Conservation (phyloP, 2,888 invertebrate genomes). For the Pemphredon lugubris region DNA sequence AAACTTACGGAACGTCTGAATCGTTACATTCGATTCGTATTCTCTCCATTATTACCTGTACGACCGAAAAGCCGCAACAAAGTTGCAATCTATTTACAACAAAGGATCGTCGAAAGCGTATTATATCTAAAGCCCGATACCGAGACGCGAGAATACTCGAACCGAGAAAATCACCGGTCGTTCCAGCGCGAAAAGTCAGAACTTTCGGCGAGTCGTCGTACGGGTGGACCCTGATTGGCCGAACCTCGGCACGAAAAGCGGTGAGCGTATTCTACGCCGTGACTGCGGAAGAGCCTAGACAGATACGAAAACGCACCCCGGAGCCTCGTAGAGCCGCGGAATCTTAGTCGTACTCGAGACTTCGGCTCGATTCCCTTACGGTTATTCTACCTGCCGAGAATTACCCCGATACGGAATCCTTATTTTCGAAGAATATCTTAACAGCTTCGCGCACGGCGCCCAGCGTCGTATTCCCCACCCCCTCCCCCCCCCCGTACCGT, state of each 20-base stretch:
- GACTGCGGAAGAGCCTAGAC: conserved; percentile 61
- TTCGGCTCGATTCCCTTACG: conserved; percentile 76
- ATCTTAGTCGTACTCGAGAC: conserved; percentile 74
- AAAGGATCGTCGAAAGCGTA: background rate
- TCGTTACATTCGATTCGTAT: no score
- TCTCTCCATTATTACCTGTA: no score
- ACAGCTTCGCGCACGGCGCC: conserved; percentile 66
- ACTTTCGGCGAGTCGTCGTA: conserved; percentile 49
- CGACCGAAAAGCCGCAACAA: no score
- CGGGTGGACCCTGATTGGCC: conserved; percentile 64
- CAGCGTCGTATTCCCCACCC: conserved; percentile 54
- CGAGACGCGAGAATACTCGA: background rate
- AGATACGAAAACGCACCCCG: conserved; percentile 77
- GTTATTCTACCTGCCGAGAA: conserved; percentile 79
- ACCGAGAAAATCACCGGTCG: conserved; percentile 16
- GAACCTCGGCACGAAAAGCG: conserved; percentile 52
- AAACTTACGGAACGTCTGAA: no score
- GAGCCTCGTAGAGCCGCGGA: conserved; percentile 75
- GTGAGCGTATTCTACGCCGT: conserved; percentile 39
- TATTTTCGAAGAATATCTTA: conserved; percentile 78
- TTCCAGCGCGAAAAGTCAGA: conserved; percentile 34
- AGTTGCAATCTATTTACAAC: background rate
- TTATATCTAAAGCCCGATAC: background rate
- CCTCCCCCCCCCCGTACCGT: no score
- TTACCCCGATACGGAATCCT: conserved; percentile 77